phyloP scores from a whole-genome alignment of 2,113 vertebrate species.

The Tringa solitaria region DNA sequence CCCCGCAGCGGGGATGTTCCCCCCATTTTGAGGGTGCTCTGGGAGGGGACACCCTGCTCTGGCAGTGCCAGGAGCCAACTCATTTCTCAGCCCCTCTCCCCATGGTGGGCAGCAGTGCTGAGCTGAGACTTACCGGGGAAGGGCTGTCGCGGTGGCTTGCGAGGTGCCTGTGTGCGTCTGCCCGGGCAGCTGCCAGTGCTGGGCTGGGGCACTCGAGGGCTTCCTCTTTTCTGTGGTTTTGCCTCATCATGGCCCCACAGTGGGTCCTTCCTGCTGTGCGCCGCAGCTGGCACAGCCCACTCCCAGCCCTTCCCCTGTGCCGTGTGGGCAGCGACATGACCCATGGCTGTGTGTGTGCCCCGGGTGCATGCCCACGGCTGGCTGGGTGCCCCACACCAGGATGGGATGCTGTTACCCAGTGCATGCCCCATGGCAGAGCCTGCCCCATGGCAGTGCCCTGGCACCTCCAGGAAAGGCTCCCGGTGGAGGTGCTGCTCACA shows the following conservation, averaged over 20 bases:
- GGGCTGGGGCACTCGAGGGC: background rate
- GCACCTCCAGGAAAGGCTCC: too few species aligned
- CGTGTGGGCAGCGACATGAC: rapidly evolving
- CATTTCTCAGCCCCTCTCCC: background rate
- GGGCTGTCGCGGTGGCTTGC: rapidly evolving
- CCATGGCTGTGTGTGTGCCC: background rate
- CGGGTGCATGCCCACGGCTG: background rate
- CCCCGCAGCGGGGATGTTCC: rapidly evolving
- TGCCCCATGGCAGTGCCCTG: background rate
- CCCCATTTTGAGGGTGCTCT: background rate
- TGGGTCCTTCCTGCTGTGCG: background rate
- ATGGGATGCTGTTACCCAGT: background rate
- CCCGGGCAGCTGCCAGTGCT: background rate
- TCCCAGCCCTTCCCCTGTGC: background rate
- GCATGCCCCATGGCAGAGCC: background rate
- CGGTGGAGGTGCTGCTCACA: background rate
- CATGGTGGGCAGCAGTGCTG: rapidly evolving
- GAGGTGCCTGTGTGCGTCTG: background rate
- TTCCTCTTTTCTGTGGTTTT: conserved; percentile 50
- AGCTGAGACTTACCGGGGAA: background rate
- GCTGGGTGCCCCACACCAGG: background rate
- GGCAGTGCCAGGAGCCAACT: background rate
- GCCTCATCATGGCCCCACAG: background rate
- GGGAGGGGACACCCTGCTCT: background rate
- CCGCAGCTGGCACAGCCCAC: background rate